Evolutionary conservation across 2,113 vertebrate genomes (phyloP), one percentile per base, ranked within the genome.

Genomic region (Eolophus roseicapilla): DNA sequence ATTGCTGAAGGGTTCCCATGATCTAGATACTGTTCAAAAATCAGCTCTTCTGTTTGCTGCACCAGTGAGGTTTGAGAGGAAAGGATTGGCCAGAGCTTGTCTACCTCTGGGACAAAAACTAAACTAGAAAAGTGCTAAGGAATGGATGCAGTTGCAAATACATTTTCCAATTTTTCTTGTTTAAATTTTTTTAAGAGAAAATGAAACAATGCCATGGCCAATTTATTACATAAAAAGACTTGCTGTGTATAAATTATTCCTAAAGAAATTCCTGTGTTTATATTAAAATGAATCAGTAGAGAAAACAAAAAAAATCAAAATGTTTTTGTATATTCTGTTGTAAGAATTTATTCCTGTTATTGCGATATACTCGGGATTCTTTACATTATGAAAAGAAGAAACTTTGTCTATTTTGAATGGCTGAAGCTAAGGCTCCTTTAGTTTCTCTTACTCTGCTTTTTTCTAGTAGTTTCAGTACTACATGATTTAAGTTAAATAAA

Each of bases 401-500:
- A 97, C 94, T 98, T 98, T 98, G 98, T 98, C 98, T 98, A 98
- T 98, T 98, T 98, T 98, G 98, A 98, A 98, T 98, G 98, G 98
- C 98, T 98, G 97, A 98, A 98, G 98, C 98, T 98, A 98, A 98
- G 96, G 97, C 98, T 96, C 97, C 93, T 98, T 98, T 98, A 98
- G 98, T 98, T 98, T 98, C 98, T 98, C 98, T 98, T 98, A 98
- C 98, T 98, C 98, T 98, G 98, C 98, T 98, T 98, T 98, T 98
- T 98, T 98, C 98, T 98, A 98, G 98, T 98, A 98, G 98, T 98
- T 98, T 97, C 98, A 98, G 98, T 98, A 98, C 98, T 98, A 98
- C 98, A 98, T 98, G 97, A 97, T 98, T 98, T 98, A 98, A 98
- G 98, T 98, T 98, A 98, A 98, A 98, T 98, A 98, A 98, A 98